These are phyloP conservation scores for Nothobranchius furzeri DNA, from an alignment of 2,113 vertebrate genomes.

Conservation along the genomic window DNA sequence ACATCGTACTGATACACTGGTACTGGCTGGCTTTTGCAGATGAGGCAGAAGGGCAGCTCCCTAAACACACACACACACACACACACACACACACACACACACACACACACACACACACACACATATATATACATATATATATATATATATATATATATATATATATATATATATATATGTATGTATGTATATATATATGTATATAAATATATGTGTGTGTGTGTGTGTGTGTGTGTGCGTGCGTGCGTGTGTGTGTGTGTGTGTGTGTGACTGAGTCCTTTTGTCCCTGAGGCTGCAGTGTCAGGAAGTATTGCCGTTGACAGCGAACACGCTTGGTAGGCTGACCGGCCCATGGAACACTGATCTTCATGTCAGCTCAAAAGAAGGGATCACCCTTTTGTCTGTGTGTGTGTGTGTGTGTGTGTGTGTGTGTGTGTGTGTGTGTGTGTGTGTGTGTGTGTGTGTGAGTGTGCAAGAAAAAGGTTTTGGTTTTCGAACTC, in stretches of 20 bases:
- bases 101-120: neutral
- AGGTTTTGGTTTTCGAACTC: constrained; percentile 59
- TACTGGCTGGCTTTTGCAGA: constrained; percentile 72
- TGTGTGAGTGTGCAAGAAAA: constrained; percentile 22
- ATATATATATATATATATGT: no score
- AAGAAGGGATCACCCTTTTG: constrained; percentile 62
- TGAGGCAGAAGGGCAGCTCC: constrained; percentile 57
- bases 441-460: constrained; percentile 44
- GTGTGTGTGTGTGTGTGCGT: no score
- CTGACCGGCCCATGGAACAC: constrained; percentile 49
- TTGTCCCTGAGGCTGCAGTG: constrained; percentile 52
- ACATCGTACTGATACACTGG: constrained; percentile 62
- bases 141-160: no score
- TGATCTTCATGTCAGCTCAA: constrained; percentile 72
- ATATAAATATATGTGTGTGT: no score
- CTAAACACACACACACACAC: constrained; percentile 18
- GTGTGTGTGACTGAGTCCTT: constrained; percentile 29
- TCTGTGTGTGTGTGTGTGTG: constrained; percentile 49
- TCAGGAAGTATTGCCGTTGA: constrained; percentile 64
- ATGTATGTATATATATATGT: no score
- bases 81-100: no score
- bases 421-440: constrained; percentile 49
- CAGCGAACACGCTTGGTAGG: constrained; percentile 59
- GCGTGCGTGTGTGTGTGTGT: neutral
- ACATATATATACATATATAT: neutral